phyloP scores from a whole-genome alignment of 2,888 invertebrate species.

The Drosophila leonis region DNA sequence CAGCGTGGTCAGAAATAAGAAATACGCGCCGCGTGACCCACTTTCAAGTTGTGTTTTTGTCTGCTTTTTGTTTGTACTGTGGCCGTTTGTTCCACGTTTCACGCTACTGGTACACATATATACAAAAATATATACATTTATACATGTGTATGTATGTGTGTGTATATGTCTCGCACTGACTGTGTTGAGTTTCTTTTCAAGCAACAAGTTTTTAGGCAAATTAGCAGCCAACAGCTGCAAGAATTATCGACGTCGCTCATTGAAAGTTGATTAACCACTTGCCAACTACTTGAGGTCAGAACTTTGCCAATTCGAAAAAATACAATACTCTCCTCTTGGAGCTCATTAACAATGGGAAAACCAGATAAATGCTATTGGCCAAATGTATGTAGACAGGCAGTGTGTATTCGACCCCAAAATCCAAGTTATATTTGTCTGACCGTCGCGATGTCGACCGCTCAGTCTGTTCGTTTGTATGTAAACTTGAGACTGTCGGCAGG shows the following conservation, averaged over 20 bases:
- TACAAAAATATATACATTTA: background rate
- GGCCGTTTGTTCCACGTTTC: conserved; percentile 36
- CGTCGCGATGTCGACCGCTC: background rate
- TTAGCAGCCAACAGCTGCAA: conserved; percentile 73
- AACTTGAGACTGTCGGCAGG: background rate
- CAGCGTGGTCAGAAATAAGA: conserved; percentile 70
- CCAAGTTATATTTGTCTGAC: background rate
- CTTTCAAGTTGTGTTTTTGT: conserved; percentile 71
- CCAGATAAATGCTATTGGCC: background rate
- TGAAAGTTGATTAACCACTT: conserved; percentile 77
- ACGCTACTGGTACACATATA: conserved; percentile 11
- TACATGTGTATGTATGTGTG: background rate
- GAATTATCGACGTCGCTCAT: conserved; percentile 62
- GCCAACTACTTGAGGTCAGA: conserved; percentile 58
- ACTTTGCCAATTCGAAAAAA: conserved; percentile 4
- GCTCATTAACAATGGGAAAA: background rate
- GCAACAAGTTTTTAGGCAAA: conserved; percentile 70
- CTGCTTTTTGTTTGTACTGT: conserved; percentile 37
- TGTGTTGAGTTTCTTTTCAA: conserved; percentile 61
- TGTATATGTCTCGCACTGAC: background rate
- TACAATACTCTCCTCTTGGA: background rate
- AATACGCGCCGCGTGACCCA: conserved; percentile 73
- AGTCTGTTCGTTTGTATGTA: background rate
- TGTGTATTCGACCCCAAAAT: background rate
- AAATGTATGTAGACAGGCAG: background rate